phyloP scores from a whole-genome alignment of 1,140 invertebrate species.

The Latrodectus geometricus region DNA sequence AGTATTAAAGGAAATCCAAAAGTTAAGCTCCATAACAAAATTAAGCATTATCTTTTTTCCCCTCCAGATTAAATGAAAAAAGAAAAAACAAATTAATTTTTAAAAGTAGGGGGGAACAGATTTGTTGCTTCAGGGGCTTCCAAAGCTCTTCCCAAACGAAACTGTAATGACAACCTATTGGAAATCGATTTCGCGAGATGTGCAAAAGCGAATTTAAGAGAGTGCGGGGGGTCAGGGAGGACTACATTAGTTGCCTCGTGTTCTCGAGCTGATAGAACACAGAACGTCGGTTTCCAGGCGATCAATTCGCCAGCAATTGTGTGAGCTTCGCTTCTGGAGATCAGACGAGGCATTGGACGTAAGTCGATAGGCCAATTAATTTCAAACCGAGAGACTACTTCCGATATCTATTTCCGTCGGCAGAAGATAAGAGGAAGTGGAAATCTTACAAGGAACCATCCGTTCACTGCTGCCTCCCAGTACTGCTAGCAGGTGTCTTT shows the following conservation, averaged over 20 bases:
- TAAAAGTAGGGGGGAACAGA: not conserved
- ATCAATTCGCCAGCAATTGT: not conserved
- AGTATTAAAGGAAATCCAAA: too few relatives aligned
- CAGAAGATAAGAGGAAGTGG: not conserved
- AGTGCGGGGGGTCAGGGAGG: not conserved
- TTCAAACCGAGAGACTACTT: not conserved
- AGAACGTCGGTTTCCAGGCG: not conserved
- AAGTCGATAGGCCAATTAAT: not conserved
- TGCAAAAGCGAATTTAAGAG: not conserved
- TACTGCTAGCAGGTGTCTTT: too few relatives aligned
- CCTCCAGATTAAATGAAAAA: not conserved
- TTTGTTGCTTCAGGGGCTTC: not conserved
- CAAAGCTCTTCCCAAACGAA: not conserved
- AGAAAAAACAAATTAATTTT: not conserved
- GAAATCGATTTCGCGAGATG: not conserved
- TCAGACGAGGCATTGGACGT: not conserved
- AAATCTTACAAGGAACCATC: not conserved
- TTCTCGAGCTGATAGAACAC: not conserved
- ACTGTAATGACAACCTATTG: not conserved
- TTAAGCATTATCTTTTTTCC: too few relatives aligned
- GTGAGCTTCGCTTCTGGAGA: not conserved
- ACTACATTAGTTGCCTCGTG: not conserved
- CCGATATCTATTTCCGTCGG: not conserved
- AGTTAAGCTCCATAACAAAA: too few relatives aligned
- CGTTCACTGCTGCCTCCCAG: not conserved